These are phyloP conservation scores for Heliconius eleuchia DNA, from an alignment of 1,140 invertebrate species.

Conservation along the genomic window DNA sequence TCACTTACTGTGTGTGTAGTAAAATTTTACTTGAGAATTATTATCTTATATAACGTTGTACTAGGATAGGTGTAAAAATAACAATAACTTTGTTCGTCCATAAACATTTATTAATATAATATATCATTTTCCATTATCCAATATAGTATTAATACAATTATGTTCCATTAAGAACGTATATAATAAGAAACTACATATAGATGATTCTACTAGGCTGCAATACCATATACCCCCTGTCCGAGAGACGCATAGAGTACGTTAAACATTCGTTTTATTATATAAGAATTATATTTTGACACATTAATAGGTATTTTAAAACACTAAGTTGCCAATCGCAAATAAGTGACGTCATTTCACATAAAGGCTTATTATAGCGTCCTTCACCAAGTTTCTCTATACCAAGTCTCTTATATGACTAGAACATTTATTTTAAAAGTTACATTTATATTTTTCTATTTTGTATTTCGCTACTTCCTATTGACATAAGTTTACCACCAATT, in stretches of 20 bases:
- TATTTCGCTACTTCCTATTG: slow-evolving; percentile 72
- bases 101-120: slow-evolving; percentile 81
- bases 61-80: slow-evolving; percentile 1
- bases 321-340: slow-evolving; percentile 80
- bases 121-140: slow-evolving; percentile 76
- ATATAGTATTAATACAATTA: slow-evolving; percentile 73
- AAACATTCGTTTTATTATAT: slow-evolving; percentile 70
- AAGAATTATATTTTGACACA: slow-evolving; percentile 70
- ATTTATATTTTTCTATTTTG: slow-evolving; percentile 69
- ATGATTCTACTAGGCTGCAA: slow-evolving; percentile 75
- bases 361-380: slow-evolving; percentile 78
- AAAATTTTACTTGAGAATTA: neutral
- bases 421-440: slow-evolving; percentile 74
- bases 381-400: slow-evolving; percentile 77
- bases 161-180: slow-evolving; percentile 63
- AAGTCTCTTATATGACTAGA: slow-evolving; percentile 74
- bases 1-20: no score
- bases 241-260: slow-evolving; percentile 71
- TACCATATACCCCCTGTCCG: slow-evolving; percentile 72
- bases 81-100: slow-evolving; percentile 52
- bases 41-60: neutral
- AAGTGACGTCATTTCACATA: slow-evolving; percentile 64
- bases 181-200: slow-evolving; percentile 75
- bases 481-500: slow-evolving; percentile 81
- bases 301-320: slow-evolving; percentile 66